These are phyloP conservation scores for Drosophila phalerata DNA, from an alignment of 2,888 invertebrate species.

Conservation along the genomic window DNA sequence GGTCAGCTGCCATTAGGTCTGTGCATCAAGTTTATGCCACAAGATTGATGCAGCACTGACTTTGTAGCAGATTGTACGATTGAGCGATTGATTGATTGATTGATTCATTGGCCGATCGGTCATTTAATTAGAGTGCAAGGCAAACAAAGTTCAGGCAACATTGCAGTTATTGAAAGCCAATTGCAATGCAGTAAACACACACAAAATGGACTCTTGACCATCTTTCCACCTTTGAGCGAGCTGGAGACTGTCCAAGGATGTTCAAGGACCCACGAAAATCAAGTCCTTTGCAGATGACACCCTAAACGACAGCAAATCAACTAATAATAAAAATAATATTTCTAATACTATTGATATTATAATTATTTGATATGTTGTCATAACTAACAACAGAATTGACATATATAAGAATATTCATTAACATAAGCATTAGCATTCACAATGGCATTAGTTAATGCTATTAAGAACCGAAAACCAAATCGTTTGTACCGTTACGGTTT, in stretches of 20 bases:
- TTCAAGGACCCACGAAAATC: conserved; percentile 5
- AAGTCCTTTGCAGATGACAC: neutral
- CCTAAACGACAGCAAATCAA: neutral
- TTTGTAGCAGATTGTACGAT: conserved; percentile 27
- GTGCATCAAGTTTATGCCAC: conserved; percentile 31
- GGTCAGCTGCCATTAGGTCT: conserved; percentile 42
- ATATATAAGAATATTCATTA: neutral
- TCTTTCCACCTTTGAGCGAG: neutral
- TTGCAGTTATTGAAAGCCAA: conserved; percentile 36
- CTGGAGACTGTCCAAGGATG: conserved; percentile 14
- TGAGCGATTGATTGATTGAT: conserved; percentile 39
- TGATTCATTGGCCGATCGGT: conserved; percentile 44
- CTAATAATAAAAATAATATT: too few relatives aligned
- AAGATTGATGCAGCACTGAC: conserved; percentile 52
- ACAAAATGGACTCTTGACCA: conserved; percentile 19
- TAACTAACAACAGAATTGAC: neutral
- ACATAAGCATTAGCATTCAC: conserved; percentile 1
- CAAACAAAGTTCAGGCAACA: conserved; percentile 27
- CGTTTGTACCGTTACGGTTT: too few relatives aligned
- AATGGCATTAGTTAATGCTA: too few relatives aligned
- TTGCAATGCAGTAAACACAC: conserved; percentile 41
- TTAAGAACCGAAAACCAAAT: too few relatives aligned
- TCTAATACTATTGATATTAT: too few relatives aligned
- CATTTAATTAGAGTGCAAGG: conserved; percentile 49
- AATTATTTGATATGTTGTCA: too few relatives aligned